A percentile compares a stretch with the other conserved stretches of the same genome.
Conservation (phyloP, 2,888 invertebrate genomes). For the Drosophila mayaguana region DNA sequence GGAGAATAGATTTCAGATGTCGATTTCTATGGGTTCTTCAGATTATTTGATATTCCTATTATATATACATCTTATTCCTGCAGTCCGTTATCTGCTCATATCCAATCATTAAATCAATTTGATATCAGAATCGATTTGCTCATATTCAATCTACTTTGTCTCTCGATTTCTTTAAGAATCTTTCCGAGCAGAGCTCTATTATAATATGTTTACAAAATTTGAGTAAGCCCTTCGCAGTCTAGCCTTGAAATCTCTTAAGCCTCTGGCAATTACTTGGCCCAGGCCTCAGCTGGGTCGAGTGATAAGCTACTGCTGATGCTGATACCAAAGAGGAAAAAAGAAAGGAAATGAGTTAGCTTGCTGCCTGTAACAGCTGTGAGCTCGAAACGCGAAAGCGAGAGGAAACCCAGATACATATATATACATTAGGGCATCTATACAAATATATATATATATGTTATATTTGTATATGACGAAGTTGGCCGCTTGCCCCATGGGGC, state of each 20-base stretch:
- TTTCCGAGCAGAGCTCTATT: too few species aligned
- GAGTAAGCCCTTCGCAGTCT: not conserved
- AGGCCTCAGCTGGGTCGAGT: conserved; percentile 59
- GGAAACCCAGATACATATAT: conserved; percentile 5
- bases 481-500: conserved; percentile 18
- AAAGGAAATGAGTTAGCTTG: conserved; percentile 26
- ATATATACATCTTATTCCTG: too few species aligned
- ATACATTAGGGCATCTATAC: not conserved
- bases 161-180: too few species aligned
- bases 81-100: too few species aligned
- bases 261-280: conserved; percentile 56
- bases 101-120: too few species aligned
- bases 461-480: not conserved
- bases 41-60: too few species aligned
- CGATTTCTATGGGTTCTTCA: too few species aligned
- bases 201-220: not conserved
- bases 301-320: conserved; percentile 52
- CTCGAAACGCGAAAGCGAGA: conserved; percentile 39
- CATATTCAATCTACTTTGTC: too few species aligned
- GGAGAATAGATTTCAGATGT: too few species aligned
- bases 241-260: conserved; percentile 49
- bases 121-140: too few species aligned
- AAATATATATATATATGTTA: not conserved
- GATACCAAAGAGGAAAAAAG: not conserved
- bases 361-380: conserved; percentile 46